Evolutionary conservation across 1,140 invertebrate genomes (phyloP), one percentile per base, ranked within the genome.

Genomic region (Drosophila leontia): DNA sequence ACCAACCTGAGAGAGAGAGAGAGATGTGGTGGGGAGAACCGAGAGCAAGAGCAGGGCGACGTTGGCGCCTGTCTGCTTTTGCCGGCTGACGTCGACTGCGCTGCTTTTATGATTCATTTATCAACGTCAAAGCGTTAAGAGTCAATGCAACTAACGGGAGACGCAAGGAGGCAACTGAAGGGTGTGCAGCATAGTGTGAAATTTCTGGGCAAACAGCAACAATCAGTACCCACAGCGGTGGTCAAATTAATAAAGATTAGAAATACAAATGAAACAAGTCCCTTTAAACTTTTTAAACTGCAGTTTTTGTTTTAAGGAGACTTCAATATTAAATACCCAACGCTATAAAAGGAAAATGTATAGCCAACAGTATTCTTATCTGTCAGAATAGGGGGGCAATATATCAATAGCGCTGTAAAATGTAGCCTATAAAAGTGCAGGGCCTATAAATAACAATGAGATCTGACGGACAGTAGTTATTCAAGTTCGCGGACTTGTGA

Each of bases 41-140:
- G 8, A 55, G 48, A 65, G 61, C 53, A 23, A 32, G 41, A 58
- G 26, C 51, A 34, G 56, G 59, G 61, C 37, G 26, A 55, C 32
- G 39, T 78, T 62, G 64, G 75, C 75, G 75, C 75, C 74, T 62
- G 76, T 71, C 75, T 78, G 75, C 75, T 78, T 60, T 78, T 71
- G 75, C 76, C 76, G 76, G 76, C 45, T 56, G 53, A 58, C 59
- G 58, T 15, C 53, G 58, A 53, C 82, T 79, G 84, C 78, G 77
- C 78, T 78, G 85, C 84, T 80, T 80, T 77, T 84, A 88, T 87
- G 84, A 87, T 87, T 87, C 84, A 87, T 88, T 88, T 87, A 88
- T 87, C 85, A 88, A 84, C 84, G 84, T 88, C 84, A 78, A 60
- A 55, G 76, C 75, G 75, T 78, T 50, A 79, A 71, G 82, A 84